phyloP scores from a whole-genome alignment of 2,888 invertebrate genomes.

The Scaptomyza reducta region DNA sequence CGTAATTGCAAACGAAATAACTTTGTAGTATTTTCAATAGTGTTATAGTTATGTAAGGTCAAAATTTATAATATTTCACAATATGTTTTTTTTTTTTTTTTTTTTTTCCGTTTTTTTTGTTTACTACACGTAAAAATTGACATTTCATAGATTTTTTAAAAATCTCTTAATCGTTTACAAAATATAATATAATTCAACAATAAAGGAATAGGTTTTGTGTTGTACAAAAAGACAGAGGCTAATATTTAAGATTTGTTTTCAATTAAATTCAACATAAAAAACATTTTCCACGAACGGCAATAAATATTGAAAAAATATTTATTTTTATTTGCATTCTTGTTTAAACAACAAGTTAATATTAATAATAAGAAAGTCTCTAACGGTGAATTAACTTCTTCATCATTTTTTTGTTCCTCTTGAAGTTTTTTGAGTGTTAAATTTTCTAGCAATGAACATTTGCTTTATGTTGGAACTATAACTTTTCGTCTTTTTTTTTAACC shows the following conservation, averaged over 20 bases:
- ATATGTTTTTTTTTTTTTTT: background rate
- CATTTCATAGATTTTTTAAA: background rate
- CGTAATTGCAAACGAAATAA: background rate
- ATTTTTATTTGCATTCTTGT: too few species aligned
- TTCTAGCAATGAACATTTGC: background rate
- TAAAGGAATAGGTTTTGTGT: too few species aligned
- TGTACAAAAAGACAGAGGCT: too few species aligned
- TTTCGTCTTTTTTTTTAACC: background rate
- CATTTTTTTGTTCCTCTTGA: background rate
- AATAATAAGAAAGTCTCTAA: too few species aligned
- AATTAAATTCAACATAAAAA: too few species aligned
- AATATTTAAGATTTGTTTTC: too few species aligned
- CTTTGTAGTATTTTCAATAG: background rate
- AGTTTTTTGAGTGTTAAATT: background rate
- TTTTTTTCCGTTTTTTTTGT: too few species aligned
- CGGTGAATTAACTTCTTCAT: background rate
- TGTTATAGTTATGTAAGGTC: background rate
- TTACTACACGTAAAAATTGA: background rate
- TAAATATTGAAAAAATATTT: too few species aligned
- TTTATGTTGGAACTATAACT: constrained; percentile 3
- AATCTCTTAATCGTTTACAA: background rate
- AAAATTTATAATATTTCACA: background rate
- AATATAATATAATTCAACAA: too few species aligned
- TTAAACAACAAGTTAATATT: too few species aligned
- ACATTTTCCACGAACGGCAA: background rate